Percentiles rank a stretch among this genome's conserved stretches.
These are phyloP conservation scores for Euzophera pinguis DNA, from an alignment of 2,888 invertebrate species.

Conservation along the genomic window DNA sequence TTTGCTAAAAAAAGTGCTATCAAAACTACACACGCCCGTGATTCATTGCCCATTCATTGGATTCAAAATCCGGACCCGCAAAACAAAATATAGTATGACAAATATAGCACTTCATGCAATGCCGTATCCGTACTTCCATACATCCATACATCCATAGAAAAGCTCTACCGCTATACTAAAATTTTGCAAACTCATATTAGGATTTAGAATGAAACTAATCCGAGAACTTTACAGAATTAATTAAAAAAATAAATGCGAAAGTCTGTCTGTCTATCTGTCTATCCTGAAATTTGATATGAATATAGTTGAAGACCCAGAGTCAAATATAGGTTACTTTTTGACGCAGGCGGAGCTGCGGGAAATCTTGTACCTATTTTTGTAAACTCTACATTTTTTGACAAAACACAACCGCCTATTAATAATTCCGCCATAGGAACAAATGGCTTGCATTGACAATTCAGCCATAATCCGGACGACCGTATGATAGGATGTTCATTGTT, in stretches of 20 bases:
- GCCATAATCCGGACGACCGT: background rate
- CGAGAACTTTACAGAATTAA: no score
- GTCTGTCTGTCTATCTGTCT: no score
- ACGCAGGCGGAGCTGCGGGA: no score
- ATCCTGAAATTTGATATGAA: no score
- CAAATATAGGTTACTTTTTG: no score
- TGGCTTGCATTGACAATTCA: background rate
- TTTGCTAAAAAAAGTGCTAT: constrained; percentile 1
- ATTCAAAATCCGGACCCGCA: background rate
- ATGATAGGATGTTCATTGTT: no score
- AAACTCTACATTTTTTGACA: background rate
- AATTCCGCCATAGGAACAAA: constrained; percentile 4
- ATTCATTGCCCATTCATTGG: constrained; percentile 10
- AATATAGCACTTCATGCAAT: background rate
- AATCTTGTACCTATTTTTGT: background rate
- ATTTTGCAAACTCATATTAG: no score
- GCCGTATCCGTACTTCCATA: no score
- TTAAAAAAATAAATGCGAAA: background rate
- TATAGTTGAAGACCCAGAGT: no score
- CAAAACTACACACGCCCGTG: constrained; percentile 3
- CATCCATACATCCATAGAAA: no score
- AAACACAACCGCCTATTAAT: constrained; percentile 1
- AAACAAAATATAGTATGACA: background rate
- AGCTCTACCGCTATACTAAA: no score
- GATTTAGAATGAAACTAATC: no score